Evolutionary conservation across 2,797 vertebrate species (phyloP).

Genomic region (Ceryle rudis): DNA sequence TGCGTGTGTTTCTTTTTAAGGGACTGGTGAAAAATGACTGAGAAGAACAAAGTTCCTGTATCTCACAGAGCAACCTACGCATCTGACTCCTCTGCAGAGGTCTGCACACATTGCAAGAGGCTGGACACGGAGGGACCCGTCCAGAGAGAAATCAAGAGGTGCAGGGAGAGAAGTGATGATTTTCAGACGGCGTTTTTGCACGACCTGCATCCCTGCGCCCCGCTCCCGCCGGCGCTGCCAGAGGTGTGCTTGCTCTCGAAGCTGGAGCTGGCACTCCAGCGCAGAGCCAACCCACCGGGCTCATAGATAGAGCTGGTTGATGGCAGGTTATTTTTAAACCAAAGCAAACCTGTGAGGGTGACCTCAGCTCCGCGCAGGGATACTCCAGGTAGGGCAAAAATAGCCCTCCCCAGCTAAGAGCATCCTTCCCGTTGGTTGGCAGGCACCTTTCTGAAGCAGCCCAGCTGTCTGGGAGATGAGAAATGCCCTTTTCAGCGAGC

Average conservation of each 20-base stretch:
- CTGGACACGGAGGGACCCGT: neutral
- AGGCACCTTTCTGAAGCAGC: neutral
- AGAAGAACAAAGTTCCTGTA: neutral
- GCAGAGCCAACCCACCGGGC: neutral
- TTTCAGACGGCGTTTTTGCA: neutral
- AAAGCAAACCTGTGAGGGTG: neutral
- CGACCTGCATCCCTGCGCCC: neutral
- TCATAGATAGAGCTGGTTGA: neutral
- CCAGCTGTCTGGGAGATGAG: neutral
- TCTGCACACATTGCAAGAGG: neutral
- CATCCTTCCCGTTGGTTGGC: neutral
- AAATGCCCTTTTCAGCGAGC: neutral
- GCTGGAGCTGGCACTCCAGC: neutral
- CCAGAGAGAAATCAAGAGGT: neutral
- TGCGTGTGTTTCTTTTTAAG: neutral
- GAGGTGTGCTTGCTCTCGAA: neutral
- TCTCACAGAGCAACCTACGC: neutral
- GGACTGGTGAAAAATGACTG: neutral
- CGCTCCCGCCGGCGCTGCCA: rapidly evolving
- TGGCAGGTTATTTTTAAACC: neutral
- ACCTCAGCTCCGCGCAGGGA: neutral
- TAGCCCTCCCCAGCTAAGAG: neutral
- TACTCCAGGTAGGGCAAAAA: constrained; percentile 9
- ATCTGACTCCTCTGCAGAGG: neutral
- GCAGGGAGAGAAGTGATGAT: neutral